Evolutionary conservation across 1,140 invertebrate genomes (phyloP).

Genomic region (Dreissena polymorpha): DNA sequence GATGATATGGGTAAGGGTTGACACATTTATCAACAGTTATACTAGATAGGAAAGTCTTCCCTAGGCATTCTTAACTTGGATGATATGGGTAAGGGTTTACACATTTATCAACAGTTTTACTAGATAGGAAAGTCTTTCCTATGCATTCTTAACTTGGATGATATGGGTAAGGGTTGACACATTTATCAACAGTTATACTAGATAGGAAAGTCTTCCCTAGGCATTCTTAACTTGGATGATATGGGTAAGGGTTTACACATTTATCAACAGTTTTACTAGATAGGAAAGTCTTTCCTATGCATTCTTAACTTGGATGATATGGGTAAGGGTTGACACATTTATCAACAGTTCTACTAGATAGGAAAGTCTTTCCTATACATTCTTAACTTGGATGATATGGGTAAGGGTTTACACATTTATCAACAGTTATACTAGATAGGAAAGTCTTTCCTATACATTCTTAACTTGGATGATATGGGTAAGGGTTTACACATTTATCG

Average conservation of each 20-base stretch:
- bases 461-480: slow-evolving; percentile 52
- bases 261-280: slow-evolving; percentile 39
- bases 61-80: slow-evolving; percentile 42
- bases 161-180: slow-evolving; percentile 37
- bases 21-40: slow-evolving; percentile 31
- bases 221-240: slow-evolving; percentile 43
- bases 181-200: slow-evolving; percentile 35
- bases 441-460: slow-evolving; percentile 36
- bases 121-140: slow-evolving; percentile 47
- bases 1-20: slow-evolving; percentile 48
- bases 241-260: slow-evolving; percentile 35
- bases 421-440: slow-evolving; percentile 41
- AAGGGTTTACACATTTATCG: slow-evolving; percentile 20
- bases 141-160: slow-evolving; percentile 41
- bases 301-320: slow-evolving; percentile 48
- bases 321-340: slow-evolving; percentile 21
- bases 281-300: slow-evolving; percentile 42
- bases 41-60: slow-evolving; percentile 44
- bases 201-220: slow-evolving; percentile 47
- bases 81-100: slow-evolving; percentile 43
- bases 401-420: slow-evolving; percentile 28
- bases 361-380: slow-evolving; percentile 43
- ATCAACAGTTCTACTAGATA: slow-evolving; percentile 43
- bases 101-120: slow-evolving; percentile 32
- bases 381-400: slow-evolving; percentile 48